Evolutionary conservation across 1,140 invertebrate species (phyloP), one percentile per base, ranked within the genome.

Genomic region (Anoplophora glabripennis): DNA sequence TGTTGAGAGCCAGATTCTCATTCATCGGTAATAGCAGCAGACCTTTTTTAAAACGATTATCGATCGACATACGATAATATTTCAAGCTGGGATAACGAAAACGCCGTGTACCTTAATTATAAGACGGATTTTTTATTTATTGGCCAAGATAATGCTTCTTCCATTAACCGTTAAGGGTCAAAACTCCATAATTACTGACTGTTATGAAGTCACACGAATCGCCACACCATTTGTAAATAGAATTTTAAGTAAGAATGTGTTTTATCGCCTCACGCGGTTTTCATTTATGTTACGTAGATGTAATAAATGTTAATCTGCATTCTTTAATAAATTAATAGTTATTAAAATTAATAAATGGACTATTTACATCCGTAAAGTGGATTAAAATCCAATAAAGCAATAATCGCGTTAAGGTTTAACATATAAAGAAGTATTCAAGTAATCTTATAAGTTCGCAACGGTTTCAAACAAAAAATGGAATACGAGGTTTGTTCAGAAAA

Each of bases 51-150:
- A 41, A 41, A 41, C 15, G 38, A 12, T 41, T 41, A 41, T 41
- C 38, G 38, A 41, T 41, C 38, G 38, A 41, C 38, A 12, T 41
- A 41, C 15, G 38, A 41, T 41, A 41, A 41, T 41, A 41, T 41
- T 15, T 41, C 38, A 41, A 15, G n/a, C n/a, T 41, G 38, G 38
- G 7, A 41, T 41, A 15, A 41, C 38, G 38, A 41, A 41, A 15
- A 41, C 38, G 15, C 15, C 38, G 15, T 12, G 15, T 15, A 41
- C 15, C 15, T 41, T 41, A 41, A 41, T 41, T 41, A 41, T 41
- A 41, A 41, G 15, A 12, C n/a, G n/a, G n/a, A 12, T 41, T 41
- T 41, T 41, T 41, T 5, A 41, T 41, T 12, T 41, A 12, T 12
- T 8, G n/a, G 38, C n/a, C 11, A 41, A 3, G 38, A 41, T 41